These are phyloP conservation scores for Peromyscus aztecus DNA, from an alignment of 2,797 vertebrate species.

Conservation along the genomic window DNA sequence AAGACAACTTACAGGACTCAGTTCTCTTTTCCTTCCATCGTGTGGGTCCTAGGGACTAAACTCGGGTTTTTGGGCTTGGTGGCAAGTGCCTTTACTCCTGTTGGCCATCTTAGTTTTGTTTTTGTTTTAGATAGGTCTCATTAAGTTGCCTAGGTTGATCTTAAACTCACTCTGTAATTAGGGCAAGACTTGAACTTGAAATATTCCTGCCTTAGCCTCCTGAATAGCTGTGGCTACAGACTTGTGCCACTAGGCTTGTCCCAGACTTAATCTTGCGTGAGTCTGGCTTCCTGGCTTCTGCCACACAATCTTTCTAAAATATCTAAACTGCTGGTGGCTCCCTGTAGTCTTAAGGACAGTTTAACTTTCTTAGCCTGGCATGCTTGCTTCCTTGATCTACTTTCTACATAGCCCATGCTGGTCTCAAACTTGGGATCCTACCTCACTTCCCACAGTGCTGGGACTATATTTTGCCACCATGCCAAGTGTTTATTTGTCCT, in stretches of 20 bases:
- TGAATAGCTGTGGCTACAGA: not conserved
- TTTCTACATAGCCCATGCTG: not conserved
- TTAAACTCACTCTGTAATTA: not conserved
- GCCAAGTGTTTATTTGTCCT: not conserved
- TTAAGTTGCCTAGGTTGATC: not conserved
- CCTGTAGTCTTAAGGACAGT: not conserved
- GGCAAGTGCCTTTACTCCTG: not conserved
- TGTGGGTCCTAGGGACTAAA: not conserved
- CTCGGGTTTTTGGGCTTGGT: not conserved
- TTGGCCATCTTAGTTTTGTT: not conserved
- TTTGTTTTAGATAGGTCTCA: not conserved
- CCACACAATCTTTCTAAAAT: not conserved
- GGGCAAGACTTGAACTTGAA: not conserved
- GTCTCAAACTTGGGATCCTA: not conserved
- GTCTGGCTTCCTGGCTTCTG: not conserved
- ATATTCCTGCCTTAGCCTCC: not conserved
- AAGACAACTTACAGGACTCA: not conserved
- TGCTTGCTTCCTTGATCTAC: not conserved
- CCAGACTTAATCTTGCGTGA: not conserved
- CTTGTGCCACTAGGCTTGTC: not conserved
- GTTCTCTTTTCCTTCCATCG: not conserved
- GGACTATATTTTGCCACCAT: not conserved
- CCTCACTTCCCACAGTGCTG: not conserved
- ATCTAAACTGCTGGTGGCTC: not conserved
- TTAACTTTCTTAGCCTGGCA: not conserved